Evolutionary conservation across 2,113 vertebrate genomes (phyloP).

Genomic region (Sebastes schlegelii): DNA sequence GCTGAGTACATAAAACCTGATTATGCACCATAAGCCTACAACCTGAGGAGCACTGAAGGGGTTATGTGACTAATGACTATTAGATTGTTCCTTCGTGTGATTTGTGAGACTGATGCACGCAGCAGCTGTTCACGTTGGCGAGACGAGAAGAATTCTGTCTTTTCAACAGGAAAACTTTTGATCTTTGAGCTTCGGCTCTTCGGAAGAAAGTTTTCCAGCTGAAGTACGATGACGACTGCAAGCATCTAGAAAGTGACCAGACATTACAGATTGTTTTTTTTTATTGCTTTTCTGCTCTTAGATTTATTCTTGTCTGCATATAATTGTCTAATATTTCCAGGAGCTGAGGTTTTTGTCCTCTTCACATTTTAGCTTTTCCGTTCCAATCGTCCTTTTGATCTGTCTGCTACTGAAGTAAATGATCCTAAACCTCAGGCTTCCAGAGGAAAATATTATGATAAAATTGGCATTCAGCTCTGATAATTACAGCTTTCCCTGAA

Average conservation of each 20-base stretch:
- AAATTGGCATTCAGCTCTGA: conserved; percentile 42
- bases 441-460: conserved; percentile 68
- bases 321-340: conserved; percentile 43
- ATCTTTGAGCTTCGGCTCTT: conserved; percentile 29
- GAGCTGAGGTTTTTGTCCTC: conserved; percentile 36
- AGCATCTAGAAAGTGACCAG: conserved; percentile 9
- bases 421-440: conserved; percentile 49
- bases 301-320: conserved; percentile 28
- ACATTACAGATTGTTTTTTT: conserved; percentile 34
- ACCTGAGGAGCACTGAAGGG: neutral
- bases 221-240: conserved; percentile 1
- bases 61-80: conserved; percentile 31
- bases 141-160: conserved; percentile 15
- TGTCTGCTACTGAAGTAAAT: conserved; percentile 52
- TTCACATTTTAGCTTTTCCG: conserved; percentile 26
- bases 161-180: conserved; percentile 38
- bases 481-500: conserved; percentile 47
- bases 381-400: conserved; percentile 38
- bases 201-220: conserved; percentile 40
- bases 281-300: conserved; percentile 43
- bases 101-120: conserved; percentile 46
- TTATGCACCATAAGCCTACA: neutral
- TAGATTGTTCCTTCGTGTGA: conserved; percentile 29
- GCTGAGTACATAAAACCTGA: neutral
- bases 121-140: conserved; percentile 58